Evolutionary conservation across 2,113 vertebrate species (phyloP).

Genomic region (Patagioenas fasciata): DNA sequence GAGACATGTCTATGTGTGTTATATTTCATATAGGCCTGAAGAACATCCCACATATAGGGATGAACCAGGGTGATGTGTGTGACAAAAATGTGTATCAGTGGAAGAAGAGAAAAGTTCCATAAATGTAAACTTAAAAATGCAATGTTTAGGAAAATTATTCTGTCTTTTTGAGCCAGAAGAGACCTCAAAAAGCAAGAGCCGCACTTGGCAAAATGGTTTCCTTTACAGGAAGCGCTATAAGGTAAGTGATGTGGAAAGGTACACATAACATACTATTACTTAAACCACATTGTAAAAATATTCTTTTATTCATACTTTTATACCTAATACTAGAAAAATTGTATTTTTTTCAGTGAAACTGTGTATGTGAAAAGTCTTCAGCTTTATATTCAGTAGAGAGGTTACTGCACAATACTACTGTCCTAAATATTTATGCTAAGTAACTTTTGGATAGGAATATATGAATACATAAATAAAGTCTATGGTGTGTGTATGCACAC

Average conservation of each 20-base stretch:
- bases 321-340: background rate
- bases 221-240: background rate
- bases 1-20: background rate
- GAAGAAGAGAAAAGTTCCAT: background rate
- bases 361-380: background rate
- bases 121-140: background rate
- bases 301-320: background rate
- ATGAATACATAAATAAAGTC: background rate
- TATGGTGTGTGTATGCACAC: background rate
- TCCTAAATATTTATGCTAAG: background rate
- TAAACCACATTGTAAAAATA: background rate
- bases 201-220: background rate
- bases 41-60: background rate
- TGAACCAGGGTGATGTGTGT: background rate
- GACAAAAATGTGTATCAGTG: background rate
- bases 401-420: background rate
- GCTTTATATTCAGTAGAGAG: background rate
- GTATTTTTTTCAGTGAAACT: background rate
- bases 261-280: rapidly evolving
- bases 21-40: background rate
- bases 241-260: background rate
- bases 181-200: background rate
- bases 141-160: background rate
- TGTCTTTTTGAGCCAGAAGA: background rate
- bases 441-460: background rate